These are phyloP conservation scores for Meiosimyza decipiens DNA, from an alignment of 2,888 invertebrate genomes.

Conservation along the genomic window DNA sequence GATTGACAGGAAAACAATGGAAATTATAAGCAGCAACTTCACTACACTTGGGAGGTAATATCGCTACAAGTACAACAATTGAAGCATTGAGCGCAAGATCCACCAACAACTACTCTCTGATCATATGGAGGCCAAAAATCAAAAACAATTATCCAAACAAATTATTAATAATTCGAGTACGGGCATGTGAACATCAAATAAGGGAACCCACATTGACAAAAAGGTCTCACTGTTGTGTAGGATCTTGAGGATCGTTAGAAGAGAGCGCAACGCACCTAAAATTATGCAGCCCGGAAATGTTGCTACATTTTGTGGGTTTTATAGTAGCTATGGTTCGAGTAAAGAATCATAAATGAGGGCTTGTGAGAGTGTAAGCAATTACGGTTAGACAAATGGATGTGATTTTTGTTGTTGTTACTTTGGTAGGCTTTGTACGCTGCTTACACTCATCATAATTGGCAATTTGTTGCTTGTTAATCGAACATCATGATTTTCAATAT, in stretches of 20 bases:
- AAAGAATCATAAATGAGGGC: neutral
- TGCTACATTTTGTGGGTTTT: constrained; percentile 1
- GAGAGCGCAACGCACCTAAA: constrained; percentile 2
- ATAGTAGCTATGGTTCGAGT: neutral
- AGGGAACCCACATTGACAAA: neutral
- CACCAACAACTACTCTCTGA: constrained; percentile 14
- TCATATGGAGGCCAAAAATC: neutral
- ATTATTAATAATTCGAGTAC: constrained; percentile 23
- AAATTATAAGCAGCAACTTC: neutral
- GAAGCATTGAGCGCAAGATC: too few relatives aligned
- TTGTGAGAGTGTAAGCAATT: neutral
- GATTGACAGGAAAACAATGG: constrained; percentile 30
- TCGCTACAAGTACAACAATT: neutral
- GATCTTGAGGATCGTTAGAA: neutral
- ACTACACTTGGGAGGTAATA: constrained; percentile 23
- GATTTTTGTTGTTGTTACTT: neutral
- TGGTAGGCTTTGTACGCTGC: too few relatives aligned
- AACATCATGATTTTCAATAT: too few relatives aligned
- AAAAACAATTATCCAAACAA: constrained; percentile 23
- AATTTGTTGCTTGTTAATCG: constrained; percentile 2
- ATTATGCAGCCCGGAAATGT: constrained; percentile 26
- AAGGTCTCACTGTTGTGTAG: neutral
- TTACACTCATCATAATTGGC: constrained; percentile 1
- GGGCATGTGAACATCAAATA: neutral
- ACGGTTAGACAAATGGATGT: constrained; percentile 4